Base-by-base conservation (phyloP, 2,113 vertebrate species). In the Antechinus stuartii region DNA sequence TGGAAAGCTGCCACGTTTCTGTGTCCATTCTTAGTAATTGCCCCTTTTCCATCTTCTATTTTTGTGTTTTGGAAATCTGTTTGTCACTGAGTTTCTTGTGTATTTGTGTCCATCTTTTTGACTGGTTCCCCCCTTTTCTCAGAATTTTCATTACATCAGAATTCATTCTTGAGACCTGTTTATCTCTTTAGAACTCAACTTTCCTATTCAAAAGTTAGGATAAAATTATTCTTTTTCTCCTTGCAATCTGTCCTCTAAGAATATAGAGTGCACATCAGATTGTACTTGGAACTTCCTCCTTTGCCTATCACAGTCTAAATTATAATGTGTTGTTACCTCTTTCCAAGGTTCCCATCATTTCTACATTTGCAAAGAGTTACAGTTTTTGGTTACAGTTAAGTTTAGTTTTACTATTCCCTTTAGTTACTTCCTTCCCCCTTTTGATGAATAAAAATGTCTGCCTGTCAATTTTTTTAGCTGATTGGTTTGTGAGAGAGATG, bases 361-460 rank as follows among this genome's bases (percentile, higher is more conserved):
- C 57, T 76, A n/a, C 16, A n/a, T 76, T 76, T 19, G 35, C 35
- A 76, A 22, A 30, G 42, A 42, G 42, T 42, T 42, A 42, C 35
- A 16, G 30, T n/a, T 76, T 76, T 76, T 76, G 30, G 61, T n/a
- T 35, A 76, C 61, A 76, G n/a, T n/a, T n/a, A n/a, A 35, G 61
- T n/a, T 19, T 76, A n/a, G 35, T 19, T n/a, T n/a, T 76, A 7
- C 35, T 19, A 24, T 61, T 61, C 56, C 55, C 26, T 61, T 10
- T 27, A n/a, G 11, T 76, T 76, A 35, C 61, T 76, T 76, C 61
- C 30, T 42, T 42, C 42, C 42, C 61, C 61, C 12, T n/a, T 76
- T 76, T 76, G 35, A 76, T 76, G 61, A 76, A 76, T 76, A 76
- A 76, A 76, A 76, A 76, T 76, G n/a, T n/a, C 68, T n/a, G 68